Percentiles rank a stretch among this genome's conserved stretches.
These are phyloP conservation scores for Callipepla squamata DNA, from an alignment of 2,113 vertebrate species.

Conservation along the genomic window DNA sequence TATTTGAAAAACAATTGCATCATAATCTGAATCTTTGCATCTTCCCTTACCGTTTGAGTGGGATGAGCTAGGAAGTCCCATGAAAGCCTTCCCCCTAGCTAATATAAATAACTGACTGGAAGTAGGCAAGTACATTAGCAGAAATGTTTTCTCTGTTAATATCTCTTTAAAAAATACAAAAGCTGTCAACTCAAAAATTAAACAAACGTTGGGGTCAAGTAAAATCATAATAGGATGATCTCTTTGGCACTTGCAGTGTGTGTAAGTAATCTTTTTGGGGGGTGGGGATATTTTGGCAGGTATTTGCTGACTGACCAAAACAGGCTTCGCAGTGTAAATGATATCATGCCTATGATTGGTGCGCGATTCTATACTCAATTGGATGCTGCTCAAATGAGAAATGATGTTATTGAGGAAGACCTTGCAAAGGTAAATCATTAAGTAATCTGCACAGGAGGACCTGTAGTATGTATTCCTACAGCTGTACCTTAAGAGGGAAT, in stretches of 20 bases:
- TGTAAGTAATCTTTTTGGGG: slow-evolving; percentile 8
- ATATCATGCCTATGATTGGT: slow-evolving; percentile 99
- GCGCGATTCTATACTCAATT: slow-evolving; percentile 98
- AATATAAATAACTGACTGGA: background rate
- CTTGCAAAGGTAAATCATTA: slow-evolving; percentile 89
- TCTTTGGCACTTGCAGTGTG: background rate
- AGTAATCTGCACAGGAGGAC: background rate
- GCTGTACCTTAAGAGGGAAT: background rate
- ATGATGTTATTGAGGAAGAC: slow-evolving; percentile 98
- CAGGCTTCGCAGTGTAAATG: slow-evolving; percentile 96
- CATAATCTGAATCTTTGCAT: background rate
- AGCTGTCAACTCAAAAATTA: background rate
- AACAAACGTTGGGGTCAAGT: background rate
- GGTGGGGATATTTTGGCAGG: slow-evolving; percentile 75
- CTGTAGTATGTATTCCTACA: background rate
- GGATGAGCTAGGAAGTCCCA: background rate
- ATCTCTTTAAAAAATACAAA: background rate
- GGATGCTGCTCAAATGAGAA: slow-evolving; percentile 98
- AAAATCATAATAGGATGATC: background rate
- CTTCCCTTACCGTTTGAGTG: background rate
- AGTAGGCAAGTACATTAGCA: background rate
- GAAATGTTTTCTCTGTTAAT: background rate
- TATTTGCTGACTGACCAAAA: slow-evolving; percentile 98
- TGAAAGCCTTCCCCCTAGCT: background rate
- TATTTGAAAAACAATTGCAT: background rate